These are phyloP conservation scores for Scrobipalpa costella DNA, from an alignment of 2,888 invertebrate species.

Conservation along the genomic window DNA sequence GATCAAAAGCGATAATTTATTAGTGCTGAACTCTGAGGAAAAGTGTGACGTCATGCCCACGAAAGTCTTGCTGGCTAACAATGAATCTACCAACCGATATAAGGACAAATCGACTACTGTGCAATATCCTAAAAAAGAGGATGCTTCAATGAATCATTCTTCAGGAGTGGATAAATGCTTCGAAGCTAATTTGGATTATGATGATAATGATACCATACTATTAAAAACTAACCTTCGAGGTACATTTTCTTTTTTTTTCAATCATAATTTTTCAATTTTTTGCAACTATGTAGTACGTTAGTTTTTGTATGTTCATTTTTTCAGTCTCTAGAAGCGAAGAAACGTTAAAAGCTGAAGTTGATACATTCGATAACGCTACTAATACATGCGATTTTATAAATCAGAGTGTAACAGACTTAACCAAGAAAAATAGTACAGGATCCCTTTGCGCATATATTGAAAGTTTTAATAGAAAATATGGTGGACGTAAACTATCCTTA, in stretches of 20 bases:
- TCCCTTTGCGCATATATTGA: background rate
- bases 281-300: background rate
- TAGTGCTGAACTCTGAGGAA: conserved; percentile 33
- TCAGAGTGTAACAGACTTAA: conserved; percentile 1
- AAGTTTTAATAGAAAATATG: background rate
- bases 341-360: background rate
- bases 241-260: background rate
- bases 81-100: background rate
- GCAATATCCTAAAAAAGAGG: conserved; percentile 3
- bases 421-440: background rate
- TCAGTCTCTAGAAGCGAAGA: conserved; percentile 7
- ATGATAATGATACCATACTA: background rate
- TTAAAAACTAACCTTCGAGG: background rate
- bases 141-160: background rate
- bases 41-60: conserved; percentile 25
- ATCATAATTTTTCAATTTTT: background rate
- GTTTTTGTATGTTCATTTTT: conserved; percentile 8
- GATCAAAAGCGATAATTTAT: conserved; percentile 57
- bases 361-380: background rate
- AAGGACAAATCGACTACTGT: background rate
- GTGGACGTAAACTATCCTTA: conserved; percentile 28
- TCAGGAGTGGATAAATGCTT: background rate
- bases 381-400: conserved; percentile 1
- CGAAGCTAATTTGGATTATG: background rate
- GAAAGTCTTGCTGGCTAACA: conserved; percentile 5